A percentile compares a stretch with the other conserved stretches of the same genome.
These are phyloP conservation scores for Tenualosa thibaudeaui DNA, from an alignment of 2,797 vertebrate genomes.

Conservation along the genomic window DNA sequence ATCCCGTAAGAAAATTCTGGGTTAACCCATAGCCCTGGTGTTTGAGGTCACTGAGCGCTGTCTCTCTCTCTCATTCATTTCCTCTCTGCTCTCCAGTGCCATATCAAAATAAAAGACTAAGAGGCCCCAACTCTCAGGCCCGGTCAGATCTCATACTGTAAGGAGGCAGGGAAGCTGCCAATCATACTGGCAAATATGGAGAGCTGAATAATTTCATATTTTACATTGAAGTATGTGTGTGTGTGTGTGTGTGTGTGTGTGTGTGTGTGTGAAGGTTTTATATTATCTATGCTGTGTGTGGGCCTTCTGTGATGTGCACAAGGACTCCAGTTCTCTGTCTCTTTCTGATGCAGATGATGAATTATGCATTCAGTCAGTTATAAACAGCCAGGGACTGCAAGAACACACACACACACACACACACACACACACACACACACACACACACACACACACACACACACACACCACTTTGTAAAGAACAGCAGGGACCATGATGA, in stretches of 20 bases:
- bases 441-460: constrained; percentile 21
- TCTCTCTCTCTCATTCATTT: background rate
- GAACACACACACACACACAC: constrained; percentile 35
- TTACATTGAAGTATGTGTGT: background rate
- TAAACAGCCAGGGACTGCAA: constrained; percentile 2
- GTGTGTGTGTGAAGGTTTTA: background rate
- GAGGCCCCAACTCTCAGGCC: background rate
- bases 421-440: constrained; percentile 29
- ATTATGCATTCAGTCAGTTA: constrained; percentile 1
- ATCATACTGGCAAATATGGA: background rate
- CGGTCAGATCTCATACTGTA: background rate
- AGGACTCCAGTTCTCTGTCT: background rate
- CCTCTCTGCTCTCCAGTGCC: background rate
- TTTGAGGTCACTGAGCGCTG: too few species aligned
- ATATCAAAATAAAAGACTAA: background rate
- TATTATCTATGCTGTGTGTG: background rate
- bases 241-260: background rate
- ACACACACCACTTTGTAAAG: constrained; percentile 18
- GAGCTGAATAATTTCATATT: background rate
- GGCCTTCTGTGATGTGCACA: background rate
- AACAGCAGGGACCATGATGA: constrained; percentile 3
- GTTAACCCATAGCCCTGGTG: too few species aligned
- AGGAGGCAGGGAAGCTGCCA: background rate
- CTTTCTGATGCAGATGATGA: constrained; percentile 11
- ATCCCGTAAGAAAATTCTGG: too few species aligned